Evolutionary conservation across 1,140 invertebrate species (phyloP).

Genomic region (Brachionus plicatilis): DNA sequence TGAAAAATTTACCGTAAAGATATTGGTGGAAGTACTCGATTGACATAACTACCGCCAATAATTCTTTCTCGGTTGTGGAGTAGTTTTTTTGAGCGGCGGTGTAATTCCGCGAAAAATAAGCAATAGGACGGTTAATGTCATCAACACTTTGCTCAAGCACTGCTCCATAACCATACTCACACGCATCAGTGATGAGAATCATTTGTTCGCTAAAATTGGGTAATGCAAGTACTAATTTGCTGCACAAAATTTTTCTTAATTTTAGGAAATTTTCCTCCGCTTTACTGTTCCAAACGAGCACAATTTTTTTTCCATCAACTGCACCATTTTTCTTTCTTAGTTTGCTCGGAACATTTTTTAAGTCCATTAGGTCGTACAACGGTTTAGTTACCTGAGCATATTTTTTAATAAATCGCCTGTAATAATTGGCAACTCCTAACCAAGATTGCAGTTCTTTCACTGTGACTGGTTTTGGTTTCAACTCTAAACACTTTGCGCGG

Average conservation of each 20-base stretch:
- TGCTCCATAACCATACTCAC: neutral
- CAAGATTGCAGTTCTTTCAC: conserved; percentile 43
- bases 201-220: neutral
- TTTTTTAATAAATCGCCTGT: conserved; percentile 44
- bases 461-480: neutral
- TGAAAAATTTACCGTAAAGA: conserved; percentile 55
- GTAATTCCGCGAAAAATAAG: neutral
- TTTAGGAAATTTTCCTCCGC: neutral
- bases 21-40: conserved; percentile 54
- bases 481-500: neutral
- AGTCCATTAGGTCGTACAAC: neutral
- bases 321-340: neutral
- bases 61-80: conserved; percentile 50
- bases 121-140: neutral
- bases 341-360: neutral
- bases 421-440: conserved; percentile 47
- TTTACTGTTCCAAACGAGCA: neutral
- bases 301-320: neutral
- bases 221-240: neutral
- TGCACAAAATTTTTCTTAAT: neutral
- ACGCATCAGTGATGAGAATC: neutral
- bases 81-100: conserved; percentile 43
- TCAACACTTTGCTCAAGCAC: neutral
- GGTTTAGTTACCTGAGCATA: conserved; percentile 44
- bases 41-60: conserved; percentile 52